Conservation (phyloP, 2,888 invertebrate species). For the Matsumyia berberina region DNA sequence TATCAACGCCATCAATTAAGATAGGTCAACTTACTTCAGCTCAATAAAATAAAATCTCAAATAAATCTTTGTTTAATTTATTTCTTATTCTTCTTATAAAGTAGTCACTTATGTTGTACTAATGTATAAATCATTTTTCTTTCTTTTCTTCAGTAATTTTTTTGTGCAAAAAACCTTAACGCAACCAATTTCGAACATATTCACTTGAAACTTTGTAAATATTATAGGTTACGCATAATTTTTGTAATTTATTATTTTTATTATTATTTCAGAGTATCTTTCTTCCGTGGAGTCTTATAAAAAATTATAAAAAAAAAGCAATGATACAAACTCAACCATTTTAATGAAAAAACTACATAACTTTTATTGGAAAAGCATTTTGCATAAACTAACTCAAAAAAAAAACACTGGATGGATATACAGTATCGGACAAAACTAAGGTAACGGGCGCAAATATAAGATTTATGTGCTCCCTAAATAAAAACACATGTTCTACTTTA, state of each 20-base stretch:
- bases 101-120: conserved; percentile 33
- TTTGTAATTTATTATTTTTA: conserved; percentile 25
- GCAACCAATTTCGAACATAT: too few relatives aligned
- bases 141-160: background rate
- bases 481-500: too few relatives aligned
- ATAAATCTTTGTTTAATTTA: conserved; percentile 36
- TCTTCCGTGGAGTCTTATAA: background rate
- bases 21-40: background rate
- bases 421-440: too few relatives aligned
- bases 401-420: too few relatives aligned
- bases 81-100: conserved; percentile 18
- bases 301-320: conserved; percentile 54
- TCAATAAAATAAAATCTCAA: conserved; percentile 13
- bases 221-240: conserved; percentile 23
- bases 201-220: conserved; percentile 27
- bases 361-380: too few relatives aligned
- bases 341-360: too few relatives aligned
- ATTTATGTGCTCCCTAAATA: too few relatives aligned
- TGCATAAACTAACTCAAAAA: too few relatives aligned
- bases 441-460: too few relatives aligned
- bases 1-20: too few relatives aligned
- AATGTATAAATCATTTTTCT: conserved; percentile 7
- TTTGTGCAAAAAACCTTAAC: conserved; percentile 33
- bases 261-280: background rate
- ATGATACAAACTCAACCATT: conserved; percentile 16